Evolutionary conservation across 2,888 invertebrate genomes (phyloP).

Genomic region (Perithous albicinctus): DNA sequence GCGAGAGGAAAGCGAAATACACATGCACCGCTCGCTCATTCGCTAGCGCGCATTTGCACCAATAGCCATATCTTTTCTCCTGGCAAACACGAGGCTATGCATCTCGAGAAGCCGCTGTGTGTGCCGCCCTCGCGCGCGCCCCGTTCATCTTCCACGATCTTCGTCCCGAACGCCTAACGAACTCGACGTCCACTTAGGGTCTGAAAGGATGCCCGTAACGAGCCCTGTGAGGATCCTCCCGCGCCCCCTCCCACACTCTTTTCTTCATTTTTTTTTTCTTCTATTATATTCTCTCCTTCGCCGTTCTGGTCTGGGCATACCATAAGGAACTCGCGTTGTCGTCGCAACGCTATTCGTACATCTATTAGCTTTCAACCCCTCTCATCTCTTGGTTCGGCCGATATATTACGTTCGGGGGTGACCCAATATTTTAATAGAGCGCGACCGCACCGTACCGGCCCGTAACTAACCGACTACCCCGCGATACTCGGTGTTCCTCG

Average conservation of each 20-base stretch:
- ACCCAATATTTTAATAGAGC: slow-evolving; percentile 83
- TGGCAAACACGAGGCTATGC: slow-evolving; percentile 78
- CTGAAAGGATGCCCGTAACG: slow-evolving; percentile 80
- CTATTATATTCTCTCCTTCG: slow-evolving; percentile 34
- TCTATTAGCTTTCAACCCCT: slow-evolving; percentile 10
- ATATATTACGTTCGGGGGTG: slow-evolving; percentile 75
- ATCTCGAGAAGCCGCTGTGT: slow-evolving; percentile 69
- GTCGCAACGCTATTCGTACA: slow-evolving; percentile 12
- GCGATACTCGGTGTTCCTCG: slow-evolving; percentile 52
- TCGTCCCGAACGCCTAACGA: slow-evolving; percentile 80
- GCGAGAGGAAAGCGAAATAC: slow-evolving; percentile 24
- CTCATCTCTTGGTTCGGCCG: slow-evolving; percentile 44
- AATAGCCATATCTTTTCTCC: slow-evolving; percentile 79
- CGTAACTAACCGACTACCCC: slow-evolving; percentile 80
- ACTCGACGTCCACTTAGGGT: slow-evolving; percentile 81
- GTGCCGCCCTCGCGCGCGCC: slow-evolving; percentile 72
- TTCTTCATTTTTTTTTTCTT: slow-evolving; percentile 54
- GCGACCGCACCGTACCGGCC: slow-evolving; percentile 70
- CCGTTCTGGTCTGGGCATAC: background rate
- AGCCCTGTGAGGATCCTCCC: slow-evolving; percentile 70
- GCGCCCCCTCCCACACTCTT: slow-evolving; percentile 71
- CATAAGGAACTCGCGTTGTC: background rate
- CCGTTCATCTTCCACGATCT: slow-evolving; percentile 80
- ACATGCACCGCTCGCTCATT: slow-evolving; percentile 54
- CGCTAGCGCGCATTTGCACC: slow-evolving; percentile 73